Percentiles rank a stretch among this genome's conserved stretches.
Evolutionary conservation across 2,797 vertebrate species (phyloP).

Genomic region (Anolis apletophallus): DNA sequence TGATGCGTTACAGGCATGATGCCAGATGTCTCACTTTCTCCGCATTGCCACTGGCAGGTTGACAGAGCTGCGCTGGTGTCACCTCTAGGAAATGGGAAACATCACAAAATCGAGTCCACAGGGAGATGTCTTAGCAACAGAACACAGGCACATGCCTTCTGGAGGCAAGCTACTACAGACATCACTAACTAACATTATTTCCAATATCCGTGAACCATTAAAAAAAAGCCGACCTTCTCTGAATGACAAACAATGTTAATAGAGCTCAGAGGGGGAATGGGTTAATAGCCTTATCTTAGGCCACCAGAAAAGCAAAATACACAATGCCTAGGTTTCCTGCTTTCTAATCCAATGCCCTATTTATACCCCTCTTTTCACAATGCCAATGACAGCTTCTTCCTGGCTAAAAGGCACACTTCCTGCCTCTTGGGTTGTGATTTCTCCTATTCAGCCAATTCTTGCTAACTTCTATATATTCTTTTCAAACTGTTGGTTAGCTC

Average conservation of each 20-base stretch:
- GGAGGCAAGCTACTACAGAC: slow-evolving; percentile 23
- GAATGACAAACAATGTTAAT: slow-evolving; percentile 13
- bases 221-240: not conserved
- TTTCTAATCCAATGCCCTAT: slow-evolving; percentile 95
- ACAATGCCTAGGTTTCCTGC: slow-evolving; percentile 92
- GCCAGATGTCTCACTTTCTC: slow-evolving; percentile 49
- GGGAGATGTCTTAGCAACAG: slow-evolving; percentile 33
- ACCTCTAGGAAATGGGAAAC: slow-evolving; percentile 8
- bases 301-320: slow-evolving; percentile 93
- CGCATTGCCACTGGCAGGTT: not conserved
- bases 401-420: slow-evolving; percentile 77
- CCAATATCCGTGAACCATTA: slow-evolving; percentile 6
- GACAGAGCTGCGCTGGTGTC: slow-evolving; percentile 24
- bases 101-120: not conserved
- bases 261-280: slow-evolving; percentile 53
- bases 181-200: slow-evolving; percentile 32
- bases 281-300: slow-evolving; percentile 94
- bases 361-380: slow-evolving; percentile 90
- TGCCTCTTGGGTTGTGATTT: slow-evolving; percentile 74
- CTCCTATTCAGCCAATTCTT: slow-evolving; percentile 69
- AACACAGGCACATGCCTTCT: slow-evolving; percentile 22
- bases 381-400: slow-evolving; percentile 95
- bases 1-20: slow-evolving; percentile 26
- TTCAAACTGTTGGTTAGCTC: slow-evolving; percentile 63
- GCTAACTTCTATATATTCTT: slow-evolving; percentile 61